Percentiles rank a stretch among this genome's conserved stretches.
phyloP scores from a whole-genome alignment of 2,797 vertebrate genomes.

The Acanthiza pusilla region DNA sequence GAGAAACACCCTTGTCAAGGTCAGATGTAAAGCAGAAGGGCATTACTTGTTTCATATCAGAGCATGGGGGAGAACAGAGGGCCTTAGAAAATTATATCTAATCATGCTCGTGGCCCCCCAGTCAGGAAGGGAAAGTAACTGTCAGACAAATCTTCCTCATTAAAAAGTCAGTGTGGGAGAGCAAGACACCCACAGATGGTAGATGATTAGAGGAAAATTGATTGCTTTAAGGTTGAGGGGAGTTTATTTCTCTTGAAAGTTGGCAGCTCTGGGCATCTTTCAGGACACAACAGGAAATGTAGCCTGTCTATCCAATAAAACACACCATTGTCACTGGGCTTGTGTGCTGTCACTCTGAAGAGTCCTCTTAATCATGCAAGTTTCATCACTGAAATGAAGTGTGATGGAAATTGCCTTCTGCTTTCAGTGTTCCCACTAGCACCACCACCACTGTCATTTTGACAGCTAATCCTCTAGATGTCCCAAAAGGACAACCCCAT shows the following conservation, averaged over 20 bases:
- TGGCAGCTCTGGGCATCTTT: conserved; percentile 1
- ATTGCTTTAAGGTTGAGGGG: neutral
- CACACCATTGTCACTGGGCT: neutral
- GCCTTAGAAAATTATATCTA: neutral
- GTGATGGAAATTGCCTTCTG: neutral
- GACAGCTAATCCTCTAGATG: neutral
- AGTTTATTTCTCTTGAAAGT: neutral
- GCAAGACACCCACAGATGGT: neutral
- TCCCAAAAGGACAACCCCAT: neutral
- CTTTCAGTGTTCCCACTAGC: neutral
- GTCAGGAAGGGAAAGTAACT: neutral
- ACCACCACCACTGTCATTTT: neutral
- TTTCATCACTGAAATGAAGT: neutral
- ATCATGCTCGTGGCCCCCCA: neutral
- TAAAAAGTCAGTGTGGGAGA: neutral
- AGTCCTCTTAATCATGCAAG: neutral
- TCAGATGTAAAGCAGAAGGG: conserved; percentile 52
- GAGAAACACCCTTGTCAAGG: conserved; percentile 54
- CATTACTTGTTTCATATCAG: conserved; percentile 33
- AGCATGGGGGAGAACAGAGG: neutral
- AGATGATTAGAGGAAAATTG: neutral
- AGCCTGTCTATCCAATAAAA: neutral
- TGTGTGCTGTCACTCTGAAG: neutral
- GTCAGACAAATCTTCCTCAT: neutral
- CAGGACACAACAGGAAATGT: neutral